A percentile compares a stretch with the other conserved stretches of the same genome.
Evolutionary conservation across 1,140 invertebrate species (phyloP).

Genomic region (Drepana arcuata): DNA sequence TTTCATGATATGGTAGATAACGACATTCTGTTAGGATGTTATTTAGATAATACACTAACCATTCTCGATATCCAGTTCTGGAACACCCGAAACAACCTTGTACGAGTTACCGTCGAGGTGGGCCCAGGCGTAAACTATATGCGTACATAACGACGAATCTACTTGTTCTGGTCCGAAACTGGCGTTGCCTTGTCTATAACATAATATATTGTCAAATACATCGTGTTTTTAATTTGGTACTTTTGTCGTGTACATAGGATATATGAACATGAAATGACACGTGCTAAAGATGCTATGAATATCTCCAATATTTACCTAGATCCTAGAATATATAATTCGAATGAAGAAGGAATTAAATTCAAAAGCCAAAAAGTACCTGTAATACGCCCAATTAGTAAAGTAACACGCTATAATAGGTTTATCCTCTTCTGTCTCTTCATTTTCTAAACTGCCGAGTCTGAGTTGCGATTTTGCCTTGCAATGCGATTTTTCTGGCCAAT

Average conservation of each 20-base stretch:
- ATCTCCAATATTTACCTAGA: no score
- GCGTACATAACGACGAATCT: conserved; percentile 79
- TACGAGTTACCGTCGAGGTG: conserved; percentile 73
- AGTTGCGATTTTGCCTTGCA: conserved; percentile 68
- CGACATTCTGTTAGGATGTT: no score
- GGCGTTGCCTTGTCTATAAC: conserved; percentile 74
- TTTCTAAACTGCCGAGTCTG: conserved; percentile 21
- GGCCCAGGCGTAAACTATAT: conserved; percentile 83
- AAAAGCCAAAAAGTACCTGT: conserved; percentile 63
- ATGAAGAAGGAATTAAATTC: no score
- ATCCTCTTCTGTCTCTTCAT: conserved; percentile 19
- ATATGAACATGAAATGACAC: no score
- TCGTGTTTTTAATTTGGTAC: no score
- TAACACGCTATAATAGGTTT: conserved; percentile 80
- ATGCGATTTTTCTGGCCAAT: conserved; percentile 82
- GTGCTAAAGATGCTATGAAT: no score
- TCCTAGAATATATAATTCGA: no score
- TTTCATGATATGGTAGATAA: not conserved
- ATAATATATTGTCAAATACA: no score
- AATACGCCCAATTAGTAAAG: conserved; percentile 84
- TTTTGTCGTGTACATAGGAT: no score
- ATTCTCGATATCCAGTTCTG: conserved; percentile 79
- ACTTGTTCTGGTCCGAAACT: conserved; percentile 79
- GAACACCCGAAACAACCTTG: conserved; percentile 75
- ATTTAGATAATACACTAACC: conserved; percentile 39